Percentiles rank a stretch among this genome's conserved stretches.
Evolutionary conservation across 1,140 invertebrate genomes (phyloP).

Genomic region (Drosophila sulfurigaster): DNA sequence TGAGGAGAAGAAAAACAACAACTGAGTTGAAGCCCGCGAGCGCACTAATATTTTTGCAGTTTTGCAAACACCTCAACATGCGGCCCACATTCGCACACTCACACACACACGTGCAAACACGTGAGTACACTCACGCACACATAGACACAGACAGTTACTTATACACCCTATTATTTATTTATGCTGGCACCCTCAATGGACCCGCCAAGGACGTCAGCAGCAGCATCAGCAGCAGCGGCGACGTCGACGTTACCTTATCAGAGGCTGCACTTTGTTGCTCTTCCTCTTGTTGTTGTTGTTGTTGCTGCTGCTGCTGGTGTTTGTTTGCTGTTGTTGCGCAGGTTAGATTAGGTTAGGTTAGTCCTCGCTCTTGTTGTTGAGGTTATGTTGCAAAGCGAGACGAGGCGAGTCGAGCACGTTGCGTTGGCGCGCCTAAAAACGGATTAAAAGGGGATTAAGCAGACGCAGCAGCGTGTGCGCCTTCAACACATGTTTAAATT

Average conservation of each 20-base stretch:
- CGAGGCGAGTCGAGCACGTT: conserved; percentile 51
- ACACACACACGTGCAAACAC: conserved; percentile 1
- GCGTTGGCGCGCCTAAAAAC: conserved; percentile 63
- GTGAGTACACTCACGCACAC: not conserved
- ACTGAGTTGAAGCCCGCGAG: conserved; percentile 30
- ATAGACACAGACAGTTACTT: conserved; percentile 30
- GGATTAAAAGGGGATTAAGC: conserved; percentile 79
- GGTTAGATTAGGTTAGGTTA: conserved; percentile 58
- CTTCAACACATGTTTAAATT: conserved; percentile 79
- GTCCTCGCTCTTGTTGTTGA: conserved; percentile 54
- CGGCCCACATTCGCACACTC: conserved; percentile 7
- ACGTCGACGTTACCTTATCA: conserved; percentile 34
- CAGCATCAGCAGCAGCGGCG: not conserved
- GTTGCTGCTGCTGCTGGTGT: conserved; percentile 12
- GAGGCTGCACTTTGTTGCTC: conserved; percentile 41
- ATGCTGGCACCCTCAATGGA: conserved; percentile 49
- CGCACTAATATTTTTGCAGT: conserved; percentile 52
- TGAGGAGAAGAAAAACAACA: conserved; percentile 13
- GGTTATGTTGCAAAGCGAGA: conserved; percentile 44
- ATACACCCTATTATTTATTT: conserved; percentile 56
- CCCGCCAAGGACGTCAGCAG: conserved; percentile 38
- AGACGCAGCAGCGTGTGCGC: conserved; percentile 71
- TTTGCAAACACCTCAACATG: conserved; percentile 43
- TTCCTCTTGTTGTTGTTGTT: conserved; percentile 25
- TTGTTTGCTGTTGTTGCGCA: conserved; percentile 52